Base-by-base conservation (phyloP, 2,888 invertebrate genomes). In the Phania funesta region DNA sequence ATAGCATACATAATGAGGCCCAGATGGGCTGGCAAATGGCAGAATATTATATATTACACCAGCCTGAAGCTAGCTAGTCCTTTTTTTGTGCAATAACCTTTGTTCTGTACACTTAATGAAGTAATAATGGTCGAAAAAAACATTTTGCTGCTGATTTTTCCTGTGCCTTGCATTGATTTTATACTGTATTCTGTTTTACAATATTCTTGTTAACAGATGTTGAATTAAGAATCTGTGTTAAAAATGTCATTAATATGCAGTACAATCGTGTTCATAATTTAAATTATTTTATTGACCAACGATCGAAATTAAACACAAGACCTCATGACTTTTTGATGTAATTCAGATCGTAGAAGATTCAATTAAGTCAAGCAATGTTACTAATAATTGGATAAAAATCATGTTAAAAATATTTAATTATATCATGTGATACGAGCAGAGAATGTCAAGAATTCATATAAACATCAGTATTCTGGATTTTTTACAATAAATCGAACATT, bases 201-300 rank as follows among this genome's bases (percentile, higher is more conserved):
- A 44, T 41, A 35, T 13, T 56, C 50, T 48, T 77, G 68, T 70
- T 65, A 82, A 82, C 81, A 82, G 81, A 82, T 82, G 81, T 82
- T 82, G 68, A 73, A 81, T 73, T 81, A 65, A 62, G 67, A 77
- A 77, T 77, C 73, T 77, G 81, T 77, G 73, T 78, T 68, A 70
- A 68, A 68, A 81, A 56, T 74, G 64, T 74, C 81, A 82, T 82
- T 74, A 82, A 74, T 82, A 82, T 78, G 64, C 81, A 52, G 26
- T 58, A 64, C 46, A 58, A 68, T 50, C 67, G 46, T 64, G 81
- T 62, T 77, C 56, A 81, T 74, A 77, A 81, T 81, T 81, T 77
- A 64, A 77, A 67, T 68, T 60, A 68, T 77, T 81, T 81, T 77
- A 74, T 81, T 81, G 73, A 68, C 54, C 67, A 62, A 29, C 67